These are phyloP conservation scores for Cricetomys ansorgei DNA, from an alignment of 2,113 vertebrate species.

Conservation along the genomic window DNA sequence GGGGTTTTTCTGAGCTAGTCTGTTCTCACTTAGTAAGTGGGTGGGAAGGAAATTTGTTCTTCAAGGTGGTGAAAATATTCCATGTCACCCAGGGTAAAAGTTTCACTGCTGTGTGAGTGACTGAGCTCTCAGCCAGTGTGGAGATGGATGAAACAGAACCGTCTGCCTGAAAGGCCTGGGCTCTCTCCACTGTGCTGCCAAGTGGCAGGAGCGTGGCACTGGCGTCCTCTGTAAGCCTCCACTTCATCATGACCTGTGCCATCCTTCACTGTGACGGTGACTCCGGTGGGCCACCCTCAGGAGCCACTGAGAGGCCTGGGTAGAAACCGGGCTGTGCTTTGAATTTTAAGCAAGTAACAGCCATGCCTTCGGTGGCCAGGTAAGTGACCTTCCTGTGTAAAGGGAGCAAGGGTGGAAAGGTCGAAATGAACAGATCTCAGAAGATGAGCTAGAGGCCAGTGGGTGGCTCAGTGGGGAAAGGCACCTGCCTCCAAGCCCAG, in stretches of 20 bases:
- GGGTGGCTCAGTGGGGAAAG: not conserved
- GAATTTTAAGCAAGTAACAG: not conserved
- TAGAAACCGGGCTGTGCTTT: not conserved
- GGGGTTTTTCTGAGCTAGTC: not conserved
- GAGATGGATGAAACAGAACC: not conserved
- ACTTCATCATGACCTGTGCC: not conserved
- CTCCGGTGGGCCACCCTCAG: not conserved
- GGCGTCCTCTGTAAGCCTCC: not conserved
- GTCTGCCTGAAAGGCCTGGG: not conserved
- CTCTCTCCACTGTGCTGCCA: not conserved
- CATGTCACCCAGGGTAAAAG: not conserved
- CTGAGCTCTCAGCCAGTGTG: not conserved
- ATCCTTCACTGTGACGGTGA: not conserved
- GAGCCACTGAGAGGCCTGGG: not conserved
- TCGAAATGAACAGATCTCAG: not conserved
- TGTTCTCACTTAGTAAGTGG: not conserved
- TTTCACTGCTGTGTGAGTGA: not conserved
- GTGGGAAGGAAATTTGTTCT: not conserved
- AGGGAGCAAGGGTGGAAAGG: not conserved
- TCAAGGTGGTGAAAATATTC: not conserved
- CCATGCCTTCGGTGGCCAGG: not conserved
- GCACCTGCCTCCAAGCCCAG: not conserved
- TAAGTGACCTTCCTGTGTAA: rapidly evolving
- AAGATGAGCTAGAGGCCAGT: not conserved
- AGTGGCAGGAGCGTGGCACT: not conserved